Percentiles rank a stretch among this genome's conserved stretches.
Conservation (phyloP, 2,888 invertebrate species). For the Synanthedon vespiformis region DNA sequence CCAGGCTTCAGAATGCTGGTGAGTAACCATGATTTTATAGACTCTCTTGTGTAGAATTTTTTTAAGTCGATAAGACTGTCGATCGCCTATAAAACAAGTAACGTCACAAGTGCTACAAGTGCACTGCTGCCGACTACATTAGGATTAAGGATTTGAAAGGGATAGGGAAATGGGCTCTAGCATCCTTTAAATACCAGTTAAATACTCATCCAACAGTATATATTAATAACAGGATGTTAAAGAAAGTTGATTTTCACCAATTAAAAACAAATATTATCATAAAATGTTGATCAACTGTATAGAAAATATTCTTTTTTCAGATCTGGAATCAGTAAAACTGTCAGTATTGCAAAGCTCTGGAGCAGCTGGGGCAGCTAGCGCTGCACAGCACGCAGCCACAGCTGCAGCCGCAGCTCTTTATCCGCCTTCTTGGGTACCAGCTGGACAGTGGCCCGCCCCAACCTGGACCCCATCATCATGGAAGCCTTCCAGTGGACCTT, state of each 20-base stretch:
- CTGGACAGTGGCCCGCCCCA: constrained; percentile 24
- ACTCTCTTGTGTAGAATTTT: neutral
- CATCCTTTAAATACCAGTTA: too few species aligned
- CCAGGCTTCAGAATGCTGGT: constrained; percentile 76
- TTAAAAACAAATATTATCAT: too few species aligned
- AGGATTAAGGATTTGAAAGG: too few species aligned
- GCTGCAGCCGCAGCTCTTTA: constrained; percentile 71
- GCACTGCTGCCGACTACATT: too few species aligned
- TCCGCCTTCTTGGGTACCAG: constrained; percentile 33
- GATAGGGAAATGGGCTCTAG: too few species aligned
- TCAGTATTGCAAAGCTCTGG: constrained; percentile 73
- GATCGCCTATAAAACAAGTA: too few species aligned
- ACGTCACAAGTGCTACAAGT: too few species aligned
- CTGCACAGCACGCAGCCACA: constrained; percentile 70
- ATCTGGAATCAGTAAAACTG: constrained; percentile 71
- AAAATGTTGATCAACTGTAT: too few species aligned
- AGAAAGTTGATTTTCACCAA: too few species aligned
- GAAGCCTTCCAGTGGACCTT: constrained; percentile 14
- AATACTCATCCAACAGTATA: too few species aligned
- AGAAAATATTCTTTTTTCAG: constrained; percentile 18
- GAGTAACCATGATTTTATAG: constrained; percentile 18
- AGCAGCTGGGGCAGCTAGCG: constrained; percentile 62
- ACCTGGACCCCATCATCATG: constrained; percentile 23
- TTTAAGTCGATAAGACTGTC: neutral
- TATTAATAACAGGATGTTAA: too few species aligned